phyloP scores from a whole-genome alignment of 1,140 invertebrate genomes.

The Diorhabda elongata region DNA sequence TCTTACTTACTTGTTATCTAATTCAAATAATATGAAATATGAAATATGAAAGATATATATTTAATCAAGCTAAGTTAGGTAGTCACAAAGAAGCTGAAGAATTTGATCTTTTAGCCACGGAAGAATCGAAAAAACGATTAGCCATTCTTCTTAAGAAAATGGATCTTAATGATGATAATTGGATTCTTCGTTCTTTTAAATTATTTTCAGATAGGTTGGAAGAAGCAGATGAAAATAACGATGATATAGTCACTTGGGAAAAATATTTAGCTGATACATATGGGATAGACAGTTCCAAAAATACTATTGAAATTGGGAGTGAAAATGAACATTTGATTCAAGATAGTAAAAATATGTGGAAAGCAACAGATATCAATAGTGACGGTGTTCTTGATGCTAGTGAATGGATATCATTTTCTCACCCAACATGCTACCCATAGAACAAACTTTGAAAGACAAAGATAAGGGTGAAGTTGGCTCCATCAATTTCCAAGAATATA shows the following conservation, averaged over 20 bases:
- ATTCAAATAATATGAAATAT: no score
- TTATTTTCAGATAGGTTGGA: constrained; percentile 80
- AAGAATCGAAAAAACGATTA: constrained; percentile 82
- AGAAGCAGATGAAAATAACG: constrained; percentile 80
- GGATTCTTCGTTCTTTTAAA: constrained; percentile 85
- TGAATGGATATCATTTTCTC: constrained; percentile 87
- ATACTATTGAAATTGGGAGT: constrained; percentile 30
- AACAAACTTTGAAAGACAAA: constrained; percentile 80
- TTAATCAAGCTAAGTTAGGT: constrained; percentile 84
- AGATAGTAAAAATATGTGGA: constrained; percentile 84
- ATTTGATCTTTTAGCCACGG: constrained; percentile 80
- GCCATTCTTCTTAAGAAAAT: constrained; percentile 78
- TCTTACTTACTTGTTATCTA: no score
- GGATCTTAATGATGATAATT: constrained; percentile 78
- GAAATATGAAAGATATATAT: constrained; percentile 55
- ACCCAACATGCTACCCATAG: constrained; percentile 87
- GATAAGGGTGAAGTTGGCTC: constrained; percentile 79
- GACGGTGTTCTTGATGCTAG: constrained; percentile 72
- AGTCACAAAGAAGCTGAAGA: constrained; percentile 87
- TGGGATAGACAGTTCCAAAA: constrained; percentile 57
- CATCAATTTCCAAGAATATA: constrained; percentile 78
- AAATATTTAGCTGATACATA: constrained; percentile 84
- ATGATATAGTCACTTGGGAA: constrained; percentile 79
- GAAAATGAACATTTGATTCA: constrained; percentile 48
- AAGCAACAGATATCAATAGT: constrained; percentile 78